Evolutionary conservation across 2,888 invertebrate species (phyloP), one percentile per base, ranked within the genome.

Genomic region (Tipula unca): DNA sequence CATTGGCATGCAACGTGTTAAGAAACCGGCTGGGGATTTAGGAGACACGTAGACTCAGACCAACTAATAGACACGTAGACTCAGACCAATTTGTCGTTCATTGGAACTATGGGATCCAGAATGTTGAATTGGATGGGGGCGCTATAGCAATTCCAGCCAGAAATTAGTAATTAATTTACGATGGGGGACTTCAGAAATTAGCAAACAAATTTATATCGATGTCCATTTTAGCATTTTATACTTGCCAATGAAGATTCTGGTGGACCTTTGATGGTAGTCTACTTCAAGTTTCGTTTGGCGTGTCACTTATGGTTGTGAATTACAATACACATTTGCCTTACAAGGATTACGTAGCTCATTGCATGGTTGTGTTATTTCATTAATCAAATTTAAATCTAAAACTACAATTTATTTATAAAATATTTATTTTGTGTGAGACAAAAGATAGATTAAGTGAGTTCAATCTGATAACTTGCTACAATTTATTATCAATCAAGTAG

Each of bases 241-340:
- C 89, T 39, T 90, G 90, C 87, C 88, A 87, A 82, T n/a, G 90
- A 90, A 1, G 90, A 90, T 87, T 89, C 89, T 85, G 89, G 90
- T 29, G 89, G 89, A 42, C 89, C 90, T 5, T 85, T 20, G 84
- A 17, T 35, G 84, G 84, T 17, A n/a, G 20, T 6, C 3, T 4
- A n/a, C 35, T 36, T 25, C 20, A 35, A 36, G 20, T 84, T 84
- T 84, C 84, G 20, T 84, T 84, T 39, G 84, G 84, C 6, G 0
- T 35, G 2, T 0, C 39, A 32, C 1, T n/a, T n/a, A 1, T 10
- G 84, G 84, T 20, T 84, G 84, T 84, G 20, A 84, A 39, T 14
- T 20, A 17, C 35, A 20, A 20, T 35, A 13, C 20, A 39, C 84
- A 35, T 25, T 10, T 3, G 84, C 20, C 4, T 20, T 84, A 36